phyloP scores from a whole-genome alignment of 2,888 invertebrate genomes.

The Marronus borbonicus region DNA sequence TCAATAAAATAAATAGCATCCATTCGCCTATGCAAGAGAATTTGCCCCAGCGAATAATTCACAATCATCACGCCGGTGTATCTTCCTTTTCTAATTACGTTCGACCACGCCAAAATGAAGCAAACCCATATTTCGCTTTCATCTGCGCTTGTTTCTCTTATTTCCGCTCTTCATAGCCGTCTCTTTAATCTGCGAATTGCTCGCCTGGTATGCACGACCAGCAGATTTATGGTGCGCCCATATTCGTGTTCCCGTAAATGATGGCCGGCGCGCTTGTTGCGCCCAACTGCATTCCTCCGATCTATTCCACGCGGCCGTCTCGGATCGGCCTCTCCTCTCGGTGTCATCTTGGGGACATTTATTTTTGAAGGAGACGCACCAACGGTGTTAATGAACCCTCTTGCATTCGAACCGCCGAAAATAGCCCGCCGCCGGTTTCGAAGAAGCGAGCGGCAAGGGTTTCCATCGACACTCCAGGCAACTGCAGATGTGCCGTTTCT shows the following conservation, averaged over 20 bases:
- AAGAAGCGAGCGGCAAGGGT: conserved; percentile 36
- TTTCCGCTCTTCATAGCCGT: not conserved
- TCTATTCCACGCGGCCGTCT: conserved; percentile 2
- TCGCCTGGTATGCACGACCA: not conserved
- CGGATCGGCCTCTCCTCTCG: not conserved
- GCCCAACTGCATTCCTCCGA: conserved; percentile 27
- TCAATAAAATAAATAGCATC: no score
- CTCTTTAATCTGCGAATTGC: not conserved
- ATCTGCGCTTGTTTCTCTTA: not conserved
- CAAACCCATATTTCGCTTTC: not conserved
- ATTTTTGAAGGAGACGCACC: conserved; percentile 57
- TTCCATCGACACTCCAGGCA: conserved; percentile 40
- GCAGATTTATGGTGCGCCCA: conserved; percentile 15
- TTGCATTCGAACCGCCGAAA: conserved; percentile 52
- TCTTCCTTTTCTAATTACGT: not conserved
- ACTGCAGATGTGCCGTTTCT: conserved; percentile 50
- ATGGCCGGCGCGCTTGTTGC: conserved; percentile 7
- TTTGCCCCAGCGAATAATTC: not conserved
- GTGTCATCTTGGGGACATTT: conserved; percentile 59
- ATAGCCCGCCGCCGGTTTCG: conserved; percentile 48
- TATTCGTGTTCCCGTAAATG: conserved; percentile 24
- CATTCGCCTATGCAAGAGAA: not conserved
- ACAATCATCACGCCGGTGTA: not conserved
- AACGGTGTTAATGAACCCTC: conserved; percentile 58
- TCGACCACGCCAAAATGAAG: not conserved